A percentile compares a stretch with the other conserved stretches of the same genome.
Conservation (phyloP, 1,140 invertebrate genomes). For the Stenopsyche tienmushanensis region DNA sequence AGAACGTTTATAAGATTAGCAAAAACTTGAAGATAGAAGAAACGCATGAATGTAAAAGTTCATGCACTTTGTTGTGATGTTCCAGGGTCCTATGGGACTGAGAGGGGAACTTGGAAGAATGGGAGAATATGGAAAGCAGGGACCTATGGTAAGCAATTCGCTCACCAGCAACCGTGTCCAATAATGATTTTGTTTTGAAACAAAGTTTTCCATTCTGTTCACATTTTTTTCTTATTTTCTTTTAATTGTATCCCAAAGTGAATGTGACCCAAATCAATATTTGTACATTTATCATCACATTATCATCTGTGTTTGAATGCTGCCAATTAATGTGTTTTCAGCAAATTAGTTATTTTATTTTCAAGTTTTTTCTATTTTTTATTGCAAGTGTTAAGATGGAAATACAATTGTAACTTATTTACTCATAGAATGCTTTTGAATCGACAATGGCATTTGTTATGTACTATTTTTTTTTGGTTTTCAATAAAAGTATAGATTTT, state of each 20-base stretch:
- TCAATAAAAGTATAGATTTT: no score
- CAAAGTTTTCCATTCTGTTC: slow-evolving; percentile 10
- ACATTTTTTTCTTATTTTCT: slow-evolving; percentile 9
- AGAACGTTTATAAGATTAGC: no score
- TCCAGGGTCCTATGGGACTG: slow-evolving; percentile 84
- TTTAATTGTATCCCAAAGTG: not conserved
- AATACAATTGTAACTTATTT: no score
- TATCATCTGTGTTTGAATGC: slow-evolving; percentile 39
- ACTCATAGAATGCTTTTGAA: no score
- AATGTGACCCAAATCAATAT: slow-evolving; percentile 7
- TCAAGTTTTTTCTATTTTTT: no score
- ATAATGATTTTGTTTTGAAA: slow-evolving; percentile 29
- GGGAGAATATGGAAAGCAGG: slow-evolving; percentile 75
- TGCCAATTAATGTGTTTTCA: slow-evolving; percentile 12
- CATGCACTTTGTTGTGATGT: slow-evolving; percentile 38
- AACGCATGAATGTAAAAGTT: slow-evolving; percentile 34
- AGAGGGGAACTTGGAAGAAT: slow-evolving; percentile 75
- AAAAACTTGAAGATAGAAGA: not conserved
- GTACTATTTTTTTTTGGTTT: no score
- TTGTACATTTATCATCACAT: slow-evolving; percentile 37
- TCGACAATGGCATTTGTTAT: no score
- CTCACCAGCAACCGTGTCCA: slow-evolving; percentile 44
- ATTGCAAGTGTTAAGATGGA: no score
- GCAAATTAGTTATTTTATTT: not conserved
- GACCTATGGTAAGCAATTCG: slow-evolving; percentile 69